These are phyloP conservation scores for Torymus aiolomorphi DNA, from an alignment of 2,888 invertebrate species.

Conservation along the genomic window DNA sequence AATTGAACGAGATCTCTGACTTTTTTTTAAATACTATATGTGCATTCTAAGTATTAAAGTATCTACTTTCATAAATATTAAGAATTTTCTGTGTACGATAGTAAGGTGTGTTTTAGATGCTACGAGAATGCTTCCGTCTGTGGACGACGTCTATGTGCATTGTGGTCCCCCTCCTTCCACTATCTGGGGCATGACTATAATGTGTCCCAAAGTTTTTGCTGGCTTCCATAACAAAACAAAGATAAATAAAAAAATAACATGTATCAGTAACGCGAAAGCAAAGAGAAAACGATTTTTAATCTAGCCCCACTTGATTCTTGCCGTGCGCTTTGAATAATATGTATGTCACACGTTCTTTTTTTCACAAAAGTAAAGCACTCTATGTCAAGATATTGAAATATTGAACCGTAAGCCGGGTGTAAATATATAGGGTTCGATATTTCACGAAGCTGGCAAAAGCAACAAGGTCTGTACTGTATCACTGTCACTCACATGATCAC, in stretches of 20 bases:
- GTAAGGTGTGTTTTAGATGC: constrained; percentile 74
- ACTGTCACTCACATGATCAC: constrained; percentile 70
- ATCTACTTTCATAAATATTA: constrained; percentile 48
- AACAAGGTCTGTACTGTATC: constrained; percentile 72
- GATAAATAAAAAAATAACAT: neutral
- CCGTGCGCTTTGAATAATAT: neutral
- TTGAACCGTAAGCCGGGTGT: constrained; percentile 15
- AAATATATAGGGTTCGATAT: constrained; percentile 30
- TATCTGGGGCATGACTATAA: constrained; percentile 70
- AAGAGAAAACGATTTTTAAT: too few relatives aligned
- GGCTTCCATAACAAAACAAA: constrained; percentile 61
- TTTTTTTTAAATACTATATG: constrained; percentile 29
- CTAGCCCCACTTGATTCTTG: constrained; percentile 6
- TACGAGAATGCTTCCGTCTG: constrained; percentile 74
- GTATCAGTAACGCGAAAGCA: neutral
- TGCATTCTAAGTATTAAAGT: constrained; percentile 46
- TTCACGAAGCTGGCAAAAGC: constrained; percentile 68
- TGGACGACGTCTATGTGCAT: constrained; percentile 74
- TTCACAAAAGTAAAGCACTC: constrained; percentile 11
- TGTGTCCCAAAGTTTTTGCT: constrained; percentile 71
- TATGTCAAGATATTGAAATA: constrained; percentile 23
- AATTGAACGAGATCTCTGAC: constrained; percentile 6
- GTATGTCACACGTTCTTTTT: neutral
- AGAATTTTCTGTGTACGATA: constrained; percentile 70
- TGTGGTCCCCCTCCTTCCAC: constrained; percentile 72